Conservation (phyloP, 2,113 vertebrate species). For the Poeciliopsis retropinna region DNA sequence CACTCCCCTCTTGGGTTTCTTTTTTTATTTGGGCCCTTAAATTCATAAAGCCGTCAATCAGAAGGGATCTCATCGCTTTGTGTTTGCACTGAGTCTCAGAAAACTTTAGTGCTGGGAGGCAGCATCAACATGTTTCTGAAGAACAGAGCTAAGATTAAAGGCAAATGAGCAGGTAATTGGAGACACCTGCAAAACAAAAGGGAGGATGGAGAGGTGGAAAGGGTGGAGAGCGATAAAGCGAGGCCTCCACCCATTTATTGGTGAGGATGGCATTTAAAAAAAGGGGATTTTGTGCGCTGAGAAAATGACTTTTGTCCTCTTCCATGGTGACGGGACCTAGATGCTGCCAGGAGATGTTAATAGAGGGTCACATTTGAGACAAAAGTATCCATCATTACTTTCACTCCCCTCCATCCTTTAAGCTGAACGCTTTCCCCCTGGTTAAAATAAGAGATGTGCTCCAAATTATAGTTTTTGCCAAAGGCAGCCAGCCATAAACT, state of each 20-base stretch:
- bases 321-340: conserved; percentile 88
- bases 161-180: conserved; percentile 89
- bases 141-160: conserved; percentile 84
- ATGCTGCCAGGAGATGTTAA: conserved; percentile 94
- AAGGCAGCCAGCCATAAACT: conserved; percentile 78
- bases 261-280: conserved; percentile 66
- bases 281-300: conserved; percentile 79
- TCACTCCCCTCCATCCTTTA: conserved; percentile 85
- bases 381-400: conserved; percentile 92
- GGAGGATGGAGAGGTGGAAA: conserved; percentile 79
- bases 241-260: conserved; percentile 77
- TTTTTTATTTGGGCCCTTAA: conserved; percentile 78
- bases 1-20: conserved; percentile 63
- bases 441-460: conserved; percentile 84
- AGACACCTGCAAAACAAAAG: conserved; percentile 87
- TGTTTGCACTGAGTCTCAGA: conserved; percentile 7
- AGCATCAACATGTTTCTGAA: conserved; percentile 68
- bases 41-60: conserved; percentile 78
- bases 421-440: conserved; percentile 84
- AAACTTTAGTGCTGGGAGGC: conserved; percentile 32
- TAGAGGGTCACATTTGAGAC: conserved; percentile 90
- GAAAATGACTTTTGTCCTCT: conserved; percentile 87
- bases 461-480: conserved; percentile 85
- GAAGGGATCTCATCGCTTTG: conserved; percentile 36
- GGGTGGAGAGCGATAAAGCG: conserved; percentile 65